phyloP scores from a whole-genome alignment of 2,113 vertebrate genomes.

The Asarcornis scutulata region DNA sequence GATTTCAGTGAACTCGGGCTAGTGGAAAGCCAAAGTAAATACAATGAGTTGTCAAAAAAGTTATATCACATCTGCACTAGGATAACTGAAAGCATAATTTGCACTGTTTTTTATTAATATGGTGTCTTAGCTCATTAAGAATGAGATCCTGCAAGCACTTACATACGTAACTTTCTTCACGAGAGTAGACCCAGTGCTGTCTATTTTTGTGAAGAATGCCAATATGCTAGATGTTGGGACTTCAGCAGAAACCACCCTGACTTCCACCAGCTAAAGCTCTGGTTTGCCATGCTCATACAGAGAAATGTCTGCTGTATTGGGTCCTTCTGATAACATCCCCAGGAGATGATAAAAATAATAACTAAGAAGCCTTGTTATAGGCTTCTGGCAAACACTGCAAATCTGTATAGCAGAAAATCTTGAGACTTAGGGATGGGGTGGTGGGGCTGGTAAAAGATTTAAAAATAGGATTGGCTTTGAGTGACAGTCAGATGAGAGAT shows the following conservation, averaged over 20 bases:
- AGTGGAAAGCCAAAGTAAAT: slow-evolving; percentile 49
- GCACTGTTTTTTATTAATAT: slow-evolving; percentile 40
- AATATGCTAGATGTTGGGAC: background rate
- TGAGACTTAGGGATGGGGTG: too few species aligned
- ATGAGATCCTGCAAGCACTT: slow-evolving; percentile 7
- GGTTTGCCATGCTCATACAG: background rate
- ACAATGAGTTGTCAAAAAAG: slow-evolving; percentile 39
- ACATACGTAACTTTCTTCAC: background rate
- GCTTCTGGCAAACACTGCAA: background rate
- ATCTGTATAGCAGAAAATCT: background rate
- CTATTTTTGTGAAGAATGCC: background rate
- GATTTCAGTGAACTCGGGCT: background rate
- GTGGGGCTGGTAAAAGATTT: background rate
- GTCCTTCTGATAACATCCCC: background rate
- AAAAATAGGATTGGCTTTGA: background rate
- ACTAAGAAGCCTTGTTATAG: background rate
- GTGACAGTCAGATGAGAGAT: background rate
- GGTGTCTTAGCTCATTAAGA: slow-evolving; percentile 47
- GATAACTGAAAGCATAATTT: slow-evolving; percentile 46
- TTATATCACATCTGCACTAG: background rate
- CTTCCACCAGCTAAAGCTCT: background rate
- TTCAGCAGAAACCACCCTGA: background rate
- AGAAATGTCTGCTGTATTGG: background rate
- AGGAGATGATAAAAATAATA: background rate
- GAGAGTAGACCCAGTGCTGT: background rate